Evolutionary conservation across 2,888 invertebrate genomes (phyloP), one percentile per base, ranked within the genome.

Genomic region (Melinopterus prodromus): DNA sequence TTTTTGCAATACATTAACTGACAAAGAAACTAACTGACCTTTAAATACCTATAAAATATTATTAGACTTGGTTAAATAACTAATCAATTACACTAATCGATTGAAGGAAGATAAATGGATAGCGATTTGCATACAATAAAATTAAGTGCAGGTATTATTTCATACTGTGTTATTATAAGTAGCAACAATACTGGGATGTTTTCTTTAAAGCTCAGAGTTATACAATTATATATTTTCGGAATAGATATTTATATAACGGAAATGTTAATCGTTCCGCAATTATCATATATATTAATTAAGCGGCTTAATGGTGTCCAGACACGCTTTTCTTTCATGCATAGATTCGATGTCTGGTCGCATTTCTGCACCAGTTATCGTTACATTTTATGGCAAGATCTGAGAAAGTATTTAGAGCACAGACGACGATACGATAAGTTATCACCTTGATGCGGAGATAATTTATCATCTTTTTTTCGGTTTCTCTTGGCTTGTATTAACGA

Each of bases 211-310:
- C 26, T 26, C 26, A 26, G 26, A 26, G 26, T 26, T 26, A 3
- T 26, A 26, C 26, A 26, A 26, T 2, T 26, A 26, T 26, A 26
- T 26, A 26, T 26, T 26, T 26, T 26, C 26, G 26, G 26, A 26
- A 26, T 26, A 26, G 26, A 26, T 26, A 26, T 26, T 26, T 53
- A 53, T 53, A 12, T 53, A 12, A 12, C 7, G 12, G 53, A 9
- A 53, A 53, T 9, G 53, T 53, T 53, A 53, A 53, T 53, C 53
- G 53, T 53, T 7, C 36, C 9, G 74, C 36, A 74, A 74, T 74
- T 74, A 74, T 74, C 74, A 74, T 74, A 74, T 74, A 74, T 74
- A 74, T 74, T 74, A 74, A 74, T 74, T 74, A 74, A 74, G 53
- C 36, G 74, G 74, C 35, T 35, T 74, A 74, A 74, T 74, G 74